Evolutionary conservation across 2,113 vertebrate species (phyloP), one percentile per base, ranked within the genome.

Genomic region (Hippocampus guttulatus): DNA sequence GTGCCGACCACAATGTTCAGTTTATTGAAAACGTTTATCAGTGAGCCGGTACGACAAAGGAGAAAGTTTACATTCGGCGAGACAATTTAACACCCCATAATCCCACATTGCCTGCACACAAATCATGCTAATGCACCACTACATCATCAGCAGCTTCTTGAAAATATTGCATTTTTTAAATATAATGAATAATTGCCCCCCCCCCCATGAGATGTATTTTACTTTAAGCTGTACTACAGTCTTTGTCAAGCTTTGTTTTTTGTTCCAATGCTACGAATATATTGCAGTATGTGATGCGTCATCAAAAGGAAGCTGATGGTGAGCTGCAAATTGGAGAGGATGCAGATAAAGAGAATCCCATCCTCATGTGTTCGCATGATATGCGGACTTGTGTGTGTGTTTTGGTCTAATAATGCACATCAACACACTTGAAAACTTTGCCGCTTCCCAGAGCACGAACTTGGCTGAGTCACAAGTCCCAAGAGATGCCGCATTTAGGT

Each of bases 391-490:
- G 23, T 14, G 54, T 14, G 54, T 57, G 54, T 1, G 5, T 57
- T 2, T 25, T 25, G 4, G 9, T 25, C 23, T 0, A 55, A 8
- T 27, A 57, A 57, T 8, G 21, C 54, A 57, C 11, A 57, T n/a
- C 25, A 38, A 49, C 10, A 8, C 10, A 11, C 5, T 41, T 63
- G 30, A 45, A 43, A 43, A 21, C 7, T 5, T 41, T 64, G 15
- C 51, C 15, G 5, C 20, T 21, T 52, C 2, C 8, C 41, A 21
- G 10, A 7, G 21, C 11, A 62, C 23, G 11, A 55, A 30, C 40
- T 41, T 2, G 11, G 69, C 67, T 61, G 75, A 62, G 66, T 73
- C 21, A 70, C 20, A 8, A 74, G 49, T 60, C 57, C 25, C 57
- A 30, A 5, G 57, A 60, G 57, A 57, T 2, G 23, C 14, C 27